Conservation (phyloP, 2,888 invertebrate species). For the Lepidocyrtoides sp. region DNA sequence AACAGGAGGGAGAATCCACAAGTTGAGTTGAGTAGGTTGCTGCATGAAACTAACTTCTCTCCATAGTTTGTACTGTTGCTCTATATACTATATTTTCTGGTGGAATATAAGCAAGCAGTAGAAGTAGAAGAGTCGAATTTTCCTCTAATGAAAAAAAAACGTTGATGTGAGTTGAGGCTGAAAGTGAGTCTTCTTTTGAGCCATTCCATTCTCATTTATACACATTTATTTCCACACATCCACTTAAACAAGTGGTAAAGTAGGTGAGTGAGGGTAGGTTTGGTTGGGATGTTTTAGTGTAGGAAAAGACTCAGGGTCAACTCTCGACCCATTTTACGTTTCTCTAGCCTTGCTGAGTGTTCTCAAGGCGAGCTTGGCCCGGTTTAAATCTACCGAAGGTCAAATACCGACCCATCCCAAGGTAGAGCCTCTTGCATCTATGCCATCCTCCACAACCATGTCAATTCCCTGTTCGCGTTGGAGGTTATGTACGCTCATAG, state of each 20-base stretch:
- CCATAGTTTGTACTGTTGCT: not conserved
- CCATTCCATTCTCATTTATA: not conserved
- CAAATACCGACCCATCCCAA: constrained; percentile 82
- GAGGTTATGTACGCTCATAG: constrained; percentile 26
- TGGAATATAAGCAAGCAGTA: not conserved
- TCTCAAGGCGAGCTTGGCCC: constrained; percentile 81
- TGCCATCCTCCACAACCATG: constrained; percentile 65
- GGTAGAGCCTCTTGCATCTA: constrained; percentile 76
- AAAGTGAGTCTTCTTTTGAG: constrained; percentile 32
- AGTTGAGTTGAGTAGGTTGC: not conserved
- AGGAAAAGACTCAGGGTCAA: constrained; percentile 82
- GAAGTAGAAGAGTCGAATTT: constrained; percentile 35
- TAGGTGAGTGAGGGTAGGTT: constrained; percentile 69
- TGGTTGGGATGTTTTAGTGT: not conserved
- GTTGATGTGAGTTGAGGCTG: not conserved
- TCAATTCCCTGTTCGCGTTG: constrained; percentile 37
- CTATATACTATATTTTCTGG: not conserved
- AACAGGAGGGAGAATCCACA: constrained; percentile 40
- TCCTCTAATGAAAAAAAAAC: constrained; percentile 20
- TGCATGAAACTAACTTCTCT: not conserved
- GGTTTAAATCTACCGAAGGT: constrained; percentile 80
- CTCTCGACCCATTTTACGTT: constrained; percentile 82
- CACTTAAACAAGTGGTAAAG: constrained; percentile 1
- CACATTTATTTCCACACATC: constrained; percentile 3
- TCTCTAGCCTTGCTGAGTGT: constrained; percentile 76